Base-by-base conservation (phyloP, 2,888 invertebrate species). In the Halocaridina rubra region DNA sequence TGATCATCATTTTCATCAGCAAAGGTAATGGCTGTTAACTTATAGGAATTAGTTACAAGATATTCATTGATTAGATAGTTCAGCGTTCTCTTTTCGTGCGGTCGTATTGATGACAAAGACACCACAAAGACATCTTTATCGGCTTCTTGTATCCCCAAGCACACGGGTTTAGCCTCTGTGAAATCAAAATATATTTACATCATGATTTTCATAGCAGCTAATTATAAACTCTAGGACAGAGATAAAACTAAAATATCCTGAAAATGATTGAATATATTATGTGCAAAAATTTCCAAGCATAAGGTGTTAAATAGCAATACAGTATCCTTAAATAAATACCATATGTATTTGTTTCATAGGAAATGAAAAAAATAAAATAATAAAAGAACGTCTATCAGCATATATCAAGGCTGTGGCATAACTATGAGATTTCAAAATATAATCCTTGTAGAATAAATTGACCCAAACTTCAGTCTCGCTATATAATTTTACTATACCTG, bases 1-100 rank as follows among this genome's bases (percentile, higher is more conserved):
- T 96, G 96, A 91, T 96, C 94, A 90, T 95, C 95, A 92, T 96
- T 96, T 92, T 97, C 97, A 92, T 97, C 97, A 53, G 96, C 94
- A 91, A 97, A 97, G 72, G 97, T 97, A 86, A 96, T 96, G 0
- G 96, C 95, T 2, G 96, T 96, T 27, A 97, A 91, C 91, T 96
- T 96, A 90, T 96, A 96, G 85, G 95, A 94, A 90, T 95, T 94
- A 22, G 94, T 91, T 74, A 96, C 91, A 22, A 97, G 92, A 90
- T 96, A 96, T 90, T 97, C 96, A 91, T 97, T 96, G 75, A 97
- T 94, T 24, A 97, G 92, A 91, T 95, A 97, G 91, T 97, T 97
- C 1, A 97, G 91, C 16, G 96, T 96, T 90, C 95, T 92, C 90
- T 94, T 94, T 90, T 97, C 96, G 90, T 96, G 95, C 2, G 96